phyloP scores from a whole-genome alignment of 2,888 invertebrate species.

The Diadegma fenestrale region DNA sequence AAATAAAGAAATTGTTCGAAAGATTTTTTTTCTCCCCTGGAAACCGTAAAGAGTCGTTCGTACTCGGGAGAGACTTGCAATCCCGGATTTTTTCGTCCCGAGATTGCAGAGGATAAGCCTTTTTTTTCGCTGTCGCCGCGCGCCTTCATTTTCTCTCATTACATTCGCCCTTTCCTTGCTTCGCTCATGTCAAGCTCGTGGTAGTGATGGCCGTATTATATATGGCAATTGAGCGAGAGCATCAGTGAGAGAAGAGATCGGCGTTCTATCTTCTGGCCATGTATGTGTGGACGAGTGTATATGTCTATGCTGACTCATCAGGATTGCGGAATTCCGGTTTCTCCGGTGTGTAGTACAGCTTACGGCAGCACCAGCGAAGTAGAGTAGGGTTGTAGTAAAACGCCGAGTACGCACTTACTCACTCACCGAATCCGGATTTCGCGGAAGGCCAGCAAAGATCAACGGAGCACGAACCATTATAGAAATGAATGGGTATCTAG shows the following conservation, averaged over 20 bases:
- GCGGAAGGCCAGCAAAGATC: conserved; percentile 36
- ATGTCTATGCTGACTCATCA: conserved; percentile 68
- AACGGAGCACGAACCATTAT: conserved; percentile 42
- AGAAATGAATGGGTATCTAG: conserved; percentile 24
- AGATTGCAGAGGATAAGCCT: conserved; percentile 34
- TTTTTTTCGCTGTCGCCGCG: conserved; percentile 17
- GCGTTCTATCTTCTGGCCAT: conserved; percentile 39
- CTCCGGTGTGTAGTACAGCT: conserved; percentile 39
- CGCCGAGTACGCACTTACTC: conserved; percentile 67
- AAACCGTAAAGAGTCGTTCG: background rate
- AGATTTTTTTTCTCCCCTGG: background rate
- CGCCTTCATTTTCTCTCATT: conserved; percentile 52
- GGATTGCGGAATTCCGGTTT: conserved; percentile 67
- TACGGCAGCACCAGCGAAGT: conserved; percentile 49
- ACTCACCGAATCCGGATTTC: conserved; percentile 63
- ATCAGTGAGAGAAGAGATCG: conserved; percentile 53
- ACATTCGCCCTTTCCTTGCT: conserved; percentile 49
- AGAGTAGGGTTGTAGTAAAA: conserved; percentile 61
- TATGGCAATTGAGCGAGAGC: conserved; percentile 58
- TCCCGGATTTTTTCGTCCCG: conserved; percentile 5
- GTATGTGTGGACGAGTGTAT: conserved; percentile 26
- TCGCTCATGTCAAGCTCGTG: conserved; percentile 32
- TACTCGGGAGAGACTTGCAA: background rate
- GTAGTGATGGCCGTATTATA: conserved; percentile 44
- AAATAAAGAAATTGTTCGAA: background rate